These are phyloP conservation scores for Dysidea cf. avara DNA, from an alignment of 37 sponge, comb jelly and placozoan genomes.

Conservation along the genomic window DNA sequence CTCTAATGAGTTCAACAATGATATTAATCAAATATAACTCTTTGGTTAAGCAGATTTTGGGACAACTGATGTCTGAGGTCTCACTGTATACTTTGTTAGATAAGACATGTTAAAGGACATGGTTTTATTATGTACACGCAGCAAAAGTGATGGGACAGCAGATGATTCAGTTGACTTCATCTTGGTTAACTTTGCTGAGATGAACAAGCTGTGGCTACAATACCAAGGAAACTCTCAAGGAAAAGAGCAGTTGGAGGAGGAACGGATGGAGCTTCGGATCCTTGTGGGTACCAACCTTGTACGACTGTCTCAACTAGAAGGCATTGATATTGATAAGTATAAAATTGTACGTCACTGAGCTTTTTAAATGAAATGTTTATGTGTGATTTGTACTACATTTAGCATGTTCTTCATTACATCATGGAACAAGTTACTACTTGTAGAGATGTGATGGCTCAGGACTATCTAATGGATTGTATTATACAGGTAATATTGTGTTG, in stretches of 20 bases:
- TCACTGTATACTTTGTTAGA: no score
- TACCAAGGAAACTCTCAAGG: slow-evolving; percentile 98
- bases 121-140: background rate
- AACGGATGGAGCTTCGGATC: slow-evolving; percentile 91
- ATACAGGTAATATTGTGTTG: slow-evolving; percentile 72
- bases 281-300: slow-evolving; percentile 99
- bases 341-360: slow-evolving; percentile 62
- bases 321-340: slow-evolving; percentile 54
- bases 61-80: no score
- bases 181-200: slow-evolving; percentile 93
- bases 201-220: slow-evolving; percentile 99
- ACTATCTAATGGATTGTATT: slow-evolving; percentile 99
- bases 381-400: slow-evolving; percentile 16
- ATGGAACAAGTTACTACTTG: slow-evolving; percentile 96
- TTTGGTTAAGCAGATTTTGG: no score
- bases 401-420: slow-evolving; percentile 76
- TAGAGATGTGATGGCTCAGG: slow-evolving; percentile 94
- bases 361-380: no score
- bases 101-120: no score
- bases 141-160: slow-evolving; percentile 72
- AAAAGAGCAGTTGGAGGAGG: slow-evolving; percentile 92
- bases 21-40: no score
- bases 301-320: slow-evolving; percentile 69
- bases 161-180: slow-evolving; percentile 92
- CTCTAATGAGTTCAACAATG: no score